Base-by-base conservation (phyloP, 2,797 vertebrate genomes). In the Adrianichthys oophorus region DNA sequence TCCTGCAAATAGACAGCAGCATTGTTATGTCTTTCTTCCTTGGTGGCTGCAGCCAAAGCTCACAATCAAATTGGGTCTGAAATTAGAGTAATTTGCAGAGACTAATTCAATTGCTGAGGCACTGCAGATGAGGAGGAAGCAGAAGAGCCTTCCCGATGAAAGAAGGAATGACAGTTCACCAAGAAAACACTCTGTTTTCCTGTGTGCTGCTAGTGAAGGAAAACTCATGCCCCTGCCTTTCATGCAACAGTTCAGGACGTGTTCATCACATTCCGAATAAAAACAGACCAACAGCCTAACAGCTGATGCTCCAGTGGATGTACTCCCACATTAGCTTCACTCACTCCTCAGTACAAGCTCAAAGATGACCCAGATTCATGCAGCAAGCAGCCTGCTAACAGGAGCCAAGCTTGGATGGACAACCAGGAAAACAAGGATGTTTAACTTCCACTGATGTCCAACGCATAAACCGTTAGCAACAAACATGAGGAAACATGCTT, bases 21-120 rank as follows among this genome's bases (percentile, higher is more conserved):
- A 21, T 41, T 42, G 32, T 19, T 64, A 42, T 45, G 26, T 16
- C 50, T 17, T 49, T 16, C 44, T 24, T 56, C 50, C 32, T 49
- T 18, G 7, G 62, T 24, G 42, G 32, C 45, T 63, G 43, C 12
- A 41, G 62, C 64, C 15, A n/a, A 16, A 16, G 19, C 49, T 55
- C 65, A 64, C 32, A 77, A 64, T 76, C 73, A 60, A 49, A 75
- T 76, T 45, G 46, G 12, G 57, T 55, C 47, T 74, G 18, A 68
- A 71, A 85, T 62, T 26, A 79, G 41, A 74, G 43, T 44, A 65
- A 72, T 74, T 74, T 63, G 13, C 0, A 59, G 46, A 17, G 18
- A 40, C 40, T 77, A 60, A 82, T 78, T 76, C 43, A 81, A 83
- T 70, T 73, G 48, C 51, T 43, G 41, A 56, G 18, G 48, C 58